phyloP scores from a whole-genome alignment of 1,140 invertebrate genomes.

The Pseudobourletiella spinata region DNA sequence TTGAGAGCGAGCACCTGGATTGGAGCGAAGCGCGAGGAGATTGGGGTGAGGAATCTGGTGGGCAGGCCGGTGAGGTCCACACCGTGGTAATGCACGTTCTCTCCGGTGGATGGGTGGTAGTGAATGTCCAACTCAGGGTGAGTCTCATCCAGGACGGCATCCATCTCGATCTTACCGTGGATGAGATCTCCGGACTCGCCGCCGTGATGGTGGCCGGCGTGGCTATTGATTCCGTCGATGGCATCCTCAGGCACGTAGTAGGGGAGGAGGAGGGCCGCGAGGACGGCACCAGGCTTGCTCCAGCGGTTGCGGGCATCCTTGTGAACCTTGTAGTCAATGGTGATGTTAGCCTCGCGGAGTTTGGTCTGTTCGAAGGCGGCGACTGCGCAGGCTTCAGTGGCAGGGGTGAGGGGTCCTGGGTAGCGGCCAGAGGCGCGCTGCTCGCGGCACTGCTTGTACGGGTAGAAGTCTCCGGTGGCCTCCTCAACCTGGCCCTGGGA shows the following conservation, averaged over 20 bases:
- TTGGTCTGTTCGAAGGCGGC: slow-evolving; percentile 35
- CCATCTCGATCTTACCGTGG: slow-evolving; percentile 28
- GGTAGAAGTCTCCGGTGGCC: slow-evolving; percentile 20
- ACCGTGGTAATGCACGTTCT: slow-evolving; percentile 34
- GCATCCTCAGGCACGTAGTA: slow-evolving; percentile 28
- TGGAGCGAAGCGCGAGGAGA: slow-evolving; percentile 32
- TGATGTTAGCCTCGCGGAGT: slow-evolving; percentile 34
- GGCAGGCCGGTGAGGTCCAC: slow-evolving; percentile 34
- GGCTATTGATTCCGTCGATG: slow-evolving; percentile 13
- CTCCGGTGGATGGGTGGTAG: slow-evolving; percentile 25
- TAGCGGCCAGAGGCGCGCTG: slow-evolving; percentile 17
- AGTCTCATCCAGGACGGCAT: slow-evolving; percentile 15
- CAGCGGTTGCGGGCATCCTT: slow-evolving; percentile 31
- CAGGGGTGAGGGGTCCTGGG: slow-evolving; percentile 26
- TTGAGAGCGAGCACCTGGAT: slow-evolving; percentile 13
- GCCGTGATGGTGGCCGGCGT: slow-evolving; percentile 8
- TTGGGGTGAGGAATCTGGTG: slow-evolving; percentile 21
- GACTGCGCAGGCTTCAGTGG: slow-evolving; percentile 27
- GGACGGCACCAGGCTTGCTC: slow-evolving; percentile 28
- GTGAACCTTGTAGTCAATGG: slow-evolving; percentile 34
- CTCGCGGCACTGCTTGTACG: slow-evolving; percentile 32
- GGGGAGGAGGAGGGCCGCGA: slow-evolving; percentile 31
- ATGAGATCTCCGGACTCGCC: slow-evolving; percentile 21
- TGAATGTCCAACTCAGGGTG: slow-evolving; percentile 33
- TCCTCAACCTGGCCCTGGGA: slow-evolving; percentile 30